Evolutionary conservation across 2,797 vertebrate species (phyloP), one percentile per base, ranked within the genome.

Genomic region (Neomorphus geoffroyi): DNA sequence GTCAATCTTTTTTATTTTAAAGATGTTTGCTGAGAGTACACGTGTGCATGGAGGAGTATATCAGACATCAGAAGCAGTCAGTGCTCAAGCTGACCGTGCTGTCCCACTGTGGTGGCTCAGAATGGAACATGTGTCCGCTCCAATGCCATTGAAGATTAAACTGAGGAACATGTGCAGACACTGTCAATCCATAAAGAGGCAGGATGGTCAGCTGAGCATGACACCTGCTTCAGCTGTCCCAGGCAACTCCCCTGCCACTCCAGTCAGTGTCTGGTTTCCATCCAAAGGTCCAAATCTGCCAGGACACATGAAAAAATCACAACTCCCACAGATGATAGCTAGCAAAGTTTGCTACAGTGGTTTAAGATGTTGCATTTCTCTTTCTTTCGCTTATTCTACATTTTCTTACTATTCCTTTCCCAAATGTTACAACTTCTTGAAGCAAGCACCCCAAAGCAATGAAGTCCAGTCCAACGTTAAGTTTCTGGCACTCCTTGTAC

Each of bases 31-130:
- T 51, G 33, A 46, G 26, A 70, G 23, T 9, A 50, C 83, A 50
- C 0, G 1, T 14, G 46, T 16, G 14, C 41, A 37, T 9, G 13
- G 16, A 77, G 8, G 23, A 88, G 8, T 15, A 2, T 3, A 61
- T 48, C 10, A 67, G 53, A 16, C 30, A 71, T 8, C 13, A 57
- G 54, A 73, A 48, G 58, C 28, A 53, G 70, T 4, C 58, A 43
- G 9, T 74, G 70, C 58, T 73, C 39, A 32, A 56, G 50, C 66
- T 60, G 78, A 39, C 61, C 24, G 13, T 26, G 32, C 46, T 65
- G 23, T 73, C 65, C 39, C 45, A 62, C 43, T 0, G 0, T 17
- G 12, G 39, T 37, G 46, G 45, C 73, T 79, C 57, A n/a, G 74
- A 70, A 62, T 0, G 6, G 74, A 37, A 67, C 45, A 15, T 1